Conservation (phyloP, 2,113 vertebrate species). For the Eleginops maclovinus region DNA sequence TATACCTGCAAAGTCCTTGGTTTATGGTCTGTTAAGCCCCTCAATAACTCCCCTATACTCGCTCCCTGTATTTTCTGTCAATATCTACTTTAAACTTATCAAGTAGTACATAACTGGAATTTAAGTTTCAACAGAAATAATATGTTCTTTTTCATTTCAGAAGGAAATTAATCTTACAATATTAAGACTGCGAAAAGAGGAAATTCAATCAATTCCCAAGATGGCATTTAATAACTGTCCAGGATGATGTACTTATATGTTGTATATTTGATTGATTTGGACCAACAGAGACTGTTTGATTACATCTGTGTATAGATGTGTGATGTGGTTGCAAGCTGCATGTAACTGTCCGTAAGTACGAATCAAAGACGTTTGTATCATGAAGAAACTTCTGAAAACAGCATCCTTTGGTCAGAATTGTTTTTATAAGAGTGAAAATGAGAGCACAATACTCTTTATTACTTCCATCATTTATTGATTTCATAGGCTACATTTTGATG, state of each 20-base stretch:
- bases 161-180: neutral
- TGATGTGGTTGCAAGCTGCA: neutral
- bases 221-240: neutral
- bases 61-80: neutral
- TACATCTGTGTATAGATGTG: neutral
- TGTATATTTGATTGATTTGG: constrained; percentile 11
- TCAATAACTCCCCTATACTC: neutral
- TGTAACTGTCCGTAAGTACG: neutral
- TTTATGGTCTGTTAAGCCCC: neutral
- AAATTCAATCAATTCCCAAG: neutral
- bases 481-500: neutral
- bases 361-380: constrained; percentile 19
- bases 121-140: constrained; percentile 1
- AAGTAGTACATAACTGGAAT: neutral
- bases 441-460: neutral
- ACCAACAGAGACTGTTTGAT: neutral
- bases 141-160: neutral
- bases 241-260: constrained; percentile 5
- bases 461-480: neutral
- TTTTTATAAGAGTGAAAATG: neutral
- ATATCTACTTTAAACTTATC: neutral
- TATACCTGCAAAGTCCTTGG: no score
- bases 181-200: neutral
- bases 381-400: constrained; percentile 19
- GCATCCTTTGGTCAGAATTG: constrained; percentile 5